A percentile compares a stretch with the other conserved stretches of the same genome.
phyloP scores from a whole-genome alignment of 2,888 invertebrate genomes.

The Drosophila mercatorum region DNA sequence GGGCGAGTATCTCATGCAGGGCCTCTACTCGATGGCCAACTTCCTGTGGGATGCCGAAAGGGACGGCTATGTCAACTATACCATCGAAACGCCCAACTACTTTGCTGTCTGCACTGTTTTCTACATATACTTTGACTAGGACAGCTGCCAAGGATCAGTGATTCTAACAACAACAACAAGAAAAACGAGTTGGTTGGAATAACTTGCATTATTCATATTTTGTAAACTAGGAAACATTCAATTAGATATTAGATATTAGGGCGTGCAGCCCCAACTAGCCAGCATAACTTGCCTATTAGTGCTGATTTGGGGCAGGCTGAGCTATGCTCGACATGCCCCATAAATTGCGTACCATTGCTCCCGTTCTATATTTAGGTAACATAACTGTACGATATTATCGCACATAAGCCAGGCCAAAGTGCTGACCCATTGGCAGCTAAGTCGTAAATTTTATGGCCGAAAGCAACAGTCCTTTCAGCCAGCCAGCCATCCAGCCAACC shows the following conservation, averaged over 20 bases:
- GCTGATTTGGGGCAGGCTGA: constrained; percentile 3
- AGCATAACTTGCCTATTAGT: background rate
- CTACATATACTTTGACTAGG: constrained; percentile 83
- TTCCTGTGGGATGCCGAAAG: constrained; percentile 83
- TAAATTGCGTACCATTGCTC: background rate
- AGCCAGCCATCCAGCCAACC: background rate
- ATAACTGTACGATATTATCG: constrained; percentile 2
- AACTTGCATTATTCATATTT: background rate
- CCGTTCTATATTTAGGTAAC: background rate
- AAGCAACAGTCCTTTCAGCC: constrained; percentile 28
- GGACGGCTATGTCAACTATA: constrained; percentile 82
- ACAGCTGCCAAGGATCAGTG: too few species aligned
- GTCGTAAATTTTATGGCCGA: constrained; percentile 58
- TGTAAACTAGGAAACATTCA: background rate
- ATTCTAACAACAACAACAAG: too few species aligned
- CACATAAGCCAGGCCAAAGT: constrained; percentile 15
- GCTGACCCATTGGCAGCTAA: constrained; percentile 24
- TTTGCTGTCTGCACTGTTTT: constrained; percentile 83
- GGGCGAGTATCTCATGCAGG: constrained; percentile 83
- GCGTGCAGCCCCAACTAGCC: background rate
- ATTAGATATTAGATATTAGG: background rate
- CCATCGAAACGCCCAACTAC: constrained; percentile 79
- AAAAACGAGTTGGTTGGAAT: background rate
- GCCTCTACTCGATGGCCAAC: constrained; percentile 76
- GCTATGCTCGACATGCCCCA: background rate